phyloP scores from a whole-genome alignment of 2,888 invertebrate genomes.

The Oxystoma pomonae region DNA sequence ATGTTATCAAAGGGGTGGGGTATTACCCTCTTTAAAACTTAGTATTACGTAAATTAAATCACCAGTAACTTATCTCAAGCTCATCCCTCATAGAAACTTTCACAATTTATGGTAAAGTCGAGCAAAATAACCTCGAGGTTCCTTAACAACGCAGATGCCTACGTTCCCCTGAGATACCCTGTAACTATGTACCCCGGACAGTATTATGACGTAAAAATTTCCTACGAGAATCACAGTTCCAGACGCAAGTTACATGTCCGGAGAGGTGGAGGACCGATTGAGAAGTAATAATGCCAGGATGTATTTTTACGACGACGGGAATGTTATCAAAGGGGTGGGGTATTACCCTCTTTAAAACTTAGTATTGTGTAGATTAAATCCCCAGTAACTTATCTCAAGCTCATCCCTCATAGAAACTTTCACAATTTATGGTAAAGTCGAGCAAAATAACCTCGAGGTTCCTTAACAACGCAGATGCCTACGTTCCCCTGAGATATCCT shows the following conservation, averaged over 20 bases:
- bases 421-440: slow-evolving; percentile 26
- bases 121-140: slow-evolving; percentile 27
- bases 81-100: too few relatives aligned
- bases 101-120: slow-evolving; percentile 26
- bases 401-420: too few relatives aligned
- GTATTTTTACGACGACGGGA: slow-evolving; percentile 38
- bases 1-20: slow-evolving; percentile 38
- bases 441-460: slow-evolving; percentile 27
- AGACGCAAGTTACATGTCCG: slow-evolving; percentile 32
- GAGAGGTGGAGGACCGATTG: slow-evolving; percentile 28
- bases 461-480: slow-evolving; percentile 28
- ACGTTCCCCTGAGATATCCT: slow-evolving; percentile 30
- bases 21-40: slow-evolving; percentile 35
- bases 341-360: slow-evolving; percentile 35
- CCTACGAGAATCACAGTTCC: slow-evolving; percentile 32
- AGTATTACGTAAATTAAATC: too few relatives aligned
- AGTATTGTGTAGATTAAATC: too few relatives aligned
- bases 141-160: slow-evolving; percentile 28
- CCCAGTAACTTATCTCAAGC: too few relatives aligned
- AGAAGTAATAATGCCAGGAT: slow-evolving; percentile 26
- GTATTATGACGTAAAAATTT: slow-evolving; percentile 36
- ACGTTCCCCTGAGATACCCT: slow-evolving; percentile 30
- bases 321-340: slow-evolving; percentile 38
- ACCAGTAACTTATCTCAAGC: too few relatives aligned
- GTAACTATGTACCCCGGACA: slow-evolving; percentile 32